Base-by-base conservation (phyloP, 2,113 vertebrate genomes). In the Clupea harengus region DNA sequence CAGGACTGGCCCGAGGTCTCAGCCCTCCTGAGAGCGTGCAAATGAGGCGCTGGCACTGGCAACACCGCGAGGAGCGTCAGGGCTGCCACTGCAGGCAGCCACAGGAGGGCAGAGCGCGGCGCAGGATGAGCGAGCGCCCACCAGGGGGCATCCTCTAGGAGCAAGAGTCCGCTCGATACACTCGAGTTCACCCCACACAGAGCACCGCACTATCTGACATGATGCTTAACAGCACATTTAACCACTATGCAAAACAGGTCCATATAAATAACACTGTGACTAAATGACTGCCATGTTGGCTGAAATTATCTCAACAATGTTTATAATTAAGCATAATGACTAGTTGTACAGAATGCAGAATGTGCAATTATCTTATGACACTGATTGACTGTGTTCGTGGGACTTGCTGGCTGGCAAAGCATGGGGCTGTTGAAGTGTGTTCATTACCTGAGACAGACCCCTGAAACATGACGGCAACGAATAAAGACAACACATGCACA, bases 311-410 rank as follows among this genome's bases (percentile, higher is more conserved):
- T 60, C 72, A 78, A 15, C 72, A 78, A 78, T 78, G 72, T 78
- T 78, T 78, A 78, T 78, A 32, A 78, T 78, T 78, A 78, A 78
- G 72, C 25, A 0, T 78, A 78, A 78, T 78, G 72, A 32, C 72
- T 28, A 15, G 72, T 78, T 78, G 72, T 44, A 78, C 28, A 32
- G 7, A 15, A 32, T 18, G 32, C 72, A 78, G 13, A 78, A 39
- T 13, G 72, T 78, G 72, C 39, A 78, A 78, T 78, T 78, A 78
- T 78, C 9, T 78, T 78, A 78, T 78, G 72, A 78, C 72, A 78
- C 2, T 78, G 72, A 78, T 78, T 78, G 72, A 32, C 11, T 78
- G 72, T 78, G 72, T 5, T 39, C 28, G 32, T 39, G 72, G 28
- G 72, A 78, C 72, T 39, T 39, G 72, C 28, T 78, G 72, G 72